Percentiles rank a stretch among this genome's conserved stretches.
phyloP scores from a whole-genome alignment of 2,888 invertebrate species.

The Horisme vitalbata region DNA sequence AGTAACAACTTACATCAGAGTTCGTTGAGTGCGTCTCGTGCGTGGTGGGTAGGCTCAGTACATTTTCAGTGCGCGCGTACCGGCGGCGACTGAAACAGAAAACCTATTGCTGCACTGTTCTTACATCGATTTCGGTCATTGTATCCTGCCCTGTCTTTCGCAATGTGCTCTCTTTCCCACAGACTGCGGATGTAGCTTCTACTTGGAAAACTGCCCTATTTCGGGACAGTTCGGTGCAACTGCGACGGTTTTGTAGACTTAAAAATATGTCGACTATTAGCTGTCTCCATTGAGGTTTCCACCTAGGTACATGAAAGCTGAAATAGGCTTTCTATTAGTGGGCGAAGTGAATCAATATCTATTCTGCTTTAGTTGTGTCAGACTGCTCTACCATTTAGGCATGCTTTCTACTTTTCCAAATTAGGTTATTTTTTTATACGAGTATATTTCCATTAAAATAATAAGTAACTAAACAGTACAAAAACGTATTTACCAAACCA shows the following conservation, averaged over 20 bases:
- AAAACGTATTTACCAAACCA: no score
- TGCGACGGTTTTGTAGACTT: conserved; percentile 31
- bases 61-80: conserved; percentile 68
- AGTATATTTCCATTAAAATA: no score
- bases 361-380: no score
- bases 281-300: conserved; percentile 12
- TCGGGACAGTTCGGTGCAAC: conserved; percentile 50
- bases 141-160: conserved; percentile 52
- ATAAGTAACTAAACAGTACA: no score
- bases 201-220: conserved; percentile 58
- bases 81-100: conserved; percentile 49
- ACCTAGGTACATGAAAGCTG: conserved; percentile 7
- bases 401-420: no score
- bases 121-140: conserved; percentile 73
- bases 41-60: conserved; percentile 48
- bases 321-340: conserved; percentile 14
- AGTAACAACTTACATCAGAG: conserved; percentile 46
- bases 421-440: no score
- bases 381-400: not conserved
- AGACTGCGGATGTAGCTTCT: conserved; percentile 63
- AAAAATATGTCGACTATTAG: conserved; percentile 36
- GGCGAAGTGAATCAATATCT: conserved; percentile 22
- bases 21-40: conserved; percentile 51
- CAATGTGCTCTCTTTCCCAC: conserved; percentile 55
- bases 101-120: conserved; percentile 34